These are phyloP conservation scores for Halcyon badia DNA, from an alignment of 2,797 vertebrate species.

Conservation along the genomic window DNA sequence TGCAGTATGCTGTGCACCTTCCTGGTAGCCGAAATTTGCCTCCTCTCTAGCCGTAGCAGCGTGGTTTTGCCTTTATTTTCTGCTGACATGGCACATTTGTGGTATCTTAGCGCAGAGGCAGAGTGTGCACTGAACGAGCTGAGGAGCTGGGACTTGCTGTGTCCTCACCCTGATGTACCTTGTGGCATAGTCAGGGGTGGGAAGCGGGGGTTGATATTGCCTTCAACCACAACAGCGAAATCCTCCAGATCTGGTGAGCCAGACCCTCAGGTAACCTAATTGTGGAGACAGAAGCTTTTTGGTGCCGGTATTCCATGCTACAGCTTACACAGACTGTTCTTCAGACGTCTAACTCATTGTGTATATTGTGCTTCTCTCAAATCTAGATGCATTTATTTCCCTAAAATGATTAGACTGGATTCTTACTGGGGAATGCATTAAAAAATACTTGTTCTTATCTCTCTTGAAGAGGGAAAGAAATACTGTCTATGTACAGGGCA, in stretches of 20 bases:
- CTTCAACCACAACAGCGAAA: background rate
- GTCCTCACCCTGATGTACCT: background rate
- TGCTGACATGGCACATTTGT: background rate
- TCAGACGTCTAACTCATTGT: background rate
- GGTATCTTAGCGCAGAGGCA: background rate
- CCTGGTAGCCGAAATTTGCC: background rate
- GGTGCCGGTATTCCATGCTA: background rate
- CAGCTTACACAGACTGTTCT: background rate
- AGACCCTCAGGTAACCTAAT: background rate
- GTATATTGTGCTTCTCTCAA: background rate
- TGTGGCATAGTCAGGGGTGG: background rate
- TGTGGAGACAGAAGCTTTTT: background rate
- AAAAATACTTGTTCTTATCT: background rate
- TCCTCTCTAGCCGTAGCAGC: background rate
- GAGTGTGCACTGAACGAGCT: accelerated
- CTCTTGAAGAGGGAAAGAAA: conserved; percentile 18
- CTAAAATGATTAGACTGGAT: background rate
- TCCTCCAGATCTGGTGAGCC: background rate
- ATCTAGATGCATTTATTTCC: background rate
- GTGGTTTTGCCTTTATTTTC: background rate
- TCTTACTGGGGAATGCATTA: background rate
- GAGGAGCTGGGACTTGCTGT: background rate
- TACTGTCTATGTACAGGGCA: background rate
- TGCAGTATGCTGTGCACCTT: background rate
- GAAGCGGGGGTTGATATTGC: background rate